Percentiles rank a stretch among this genome's conserved stretches.
These are phyloP conservation scores for Heterodera carotae DNA, from an alignment of 1,140 invertebrate genomes.

Conservation along the genomic window DNA sequence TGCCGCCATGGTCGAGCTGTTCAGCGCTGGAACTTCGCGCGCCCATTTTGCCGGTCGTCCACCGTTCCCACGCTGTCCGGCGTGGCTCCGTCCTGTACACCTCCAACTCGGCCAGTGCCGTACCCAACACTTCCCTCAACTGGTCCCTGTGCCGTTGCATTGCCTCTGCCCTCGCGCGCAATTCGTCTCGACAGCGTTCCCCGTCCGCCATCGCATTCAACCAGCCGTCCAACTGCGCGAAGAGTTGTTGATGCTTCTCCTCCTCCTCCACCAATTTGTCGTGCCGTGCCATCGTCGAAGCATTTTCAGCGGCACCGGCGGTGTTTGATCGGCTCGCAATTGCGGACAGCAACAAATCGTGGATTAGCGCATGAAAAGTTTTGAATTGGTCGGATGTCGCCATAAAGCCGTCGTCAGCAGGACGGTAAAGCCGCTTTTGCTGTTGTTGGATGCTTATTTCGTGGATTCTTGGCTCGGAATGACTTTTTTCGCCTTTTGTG, in stretches of 20 bases:
- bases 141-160: not conserved
- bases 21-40: slow-evolving; percentile 23
- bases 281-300: not conserved
- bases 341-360: not conserved
- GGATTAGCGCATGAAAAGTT: not conserved
- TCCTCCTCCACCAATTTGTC: too few species aligned
- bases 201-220: slow-evolving; percentile 12
- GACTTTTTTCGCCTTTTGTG: not conserved
- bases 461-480: not conserved
- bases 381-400: not conserved
- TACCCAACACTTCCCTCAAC: slow-evolving; percentile 28
- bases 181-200: not conserved
- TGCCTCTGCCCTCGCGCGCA: not conserved
- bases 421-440: not conserved
- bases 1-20: slow-evolving; percentile 15
- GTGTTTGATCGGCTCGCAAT: not conserved
- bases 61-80: slow-evolving; percentile 28
- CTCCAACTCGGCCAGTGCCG: slow-evolving; percentile 38
- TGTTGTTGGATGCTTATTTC: not conserved
- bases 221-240: slow-evolving; percentile 18
- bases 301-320: not conserved
- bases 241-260: slow-evolving; percentile 6
- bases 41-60: not conserved
- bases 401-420: too few species aligned
- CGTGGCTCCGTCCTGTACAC: slow-evolving; percentile 48